phyloP scores from a whole-genome alignment of 2,113 vertebrate genomes.

The Cephalopterus ornatus region DNA sequence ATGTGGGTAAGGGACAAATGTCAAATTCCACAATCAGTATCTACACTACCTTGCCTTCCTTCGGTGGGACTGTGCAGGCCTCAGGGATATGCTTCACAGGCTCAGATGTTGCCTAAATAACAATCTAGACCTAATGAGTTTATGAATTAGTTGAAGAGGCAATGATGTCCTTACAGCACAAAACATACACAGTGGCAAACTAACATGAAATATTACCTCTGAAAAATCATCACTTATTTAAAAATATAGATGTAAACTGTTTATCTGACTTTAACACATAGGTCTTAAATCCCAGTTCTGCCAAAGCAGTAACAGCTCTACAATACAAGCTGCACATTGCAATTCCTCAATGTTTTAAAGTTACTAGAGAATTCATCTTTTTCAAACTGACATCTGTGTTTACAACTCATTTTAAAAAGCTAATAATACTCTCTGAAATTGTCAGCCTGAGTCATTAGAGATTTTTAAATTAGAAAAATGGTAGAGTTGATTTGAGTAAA shows the following conservation, averaged over 20 bases:
- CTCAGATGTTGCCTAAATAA: neutral
- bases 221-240: neutral
- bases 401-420: constrained; percentile 17
- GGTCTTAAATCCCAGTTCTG: neutral
- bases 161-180: neutral
- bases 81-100: neutral
- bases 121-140: neutral
- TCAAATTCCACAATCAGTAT: neutral
- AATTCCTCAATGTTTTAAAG: neutral
- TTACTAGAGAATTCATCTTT: neutral
- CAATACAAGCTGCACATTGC: neutral
- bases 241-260: neutral
- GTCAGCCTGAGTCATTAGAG: neutral
- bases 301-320: neutral
- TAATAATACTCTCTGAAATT: neutral
- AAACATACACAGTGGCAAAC: neutral
- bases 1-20: neutral
- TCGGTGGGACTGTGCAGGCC: neutral
- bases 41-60: neutral
- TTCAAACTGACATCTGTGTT: neutral
- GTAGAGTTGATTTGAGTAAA: neutral
- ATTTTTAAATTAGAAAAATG: constrained; percentile 8
- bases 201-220: neutral
- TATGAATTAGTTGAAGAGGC: neutral
- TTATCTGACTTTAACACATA: neutral